Percentiles rank a stretch among this genome's conserved stretches.
Evolutionary conservation across 1,140 invertebrate genomes (phyloP).

Genomic region (Caenorhabditis latens): DNA sequence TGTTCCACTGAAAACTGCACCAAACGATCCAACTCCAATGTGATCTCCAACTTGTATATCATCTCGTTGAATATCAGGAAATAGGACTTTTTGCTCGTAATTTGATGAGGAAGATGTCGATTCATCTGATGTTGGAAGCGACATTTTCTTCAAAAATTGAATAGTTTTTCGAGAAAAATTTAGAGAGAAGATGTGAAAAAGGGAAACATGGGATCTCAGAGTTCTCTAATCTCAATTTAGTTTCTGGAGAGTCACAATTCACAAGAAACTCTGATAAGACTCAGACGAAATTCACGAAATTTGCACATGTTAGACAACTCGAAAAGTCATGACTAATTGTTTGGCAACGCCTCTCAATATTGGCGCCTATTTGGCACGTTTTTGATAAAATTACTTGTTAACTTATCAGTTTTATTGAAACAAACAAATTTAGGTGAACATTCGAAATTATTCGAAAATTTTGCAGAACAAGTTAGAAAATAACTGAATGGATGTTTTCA

Average conservation of each 20-base stretch:
- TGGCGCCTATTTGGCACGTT: slow-evolving; percentile 2
- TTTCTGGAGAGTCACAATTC: too few relatives aligned
- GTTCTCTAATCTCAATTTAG: too few relatives aligned
- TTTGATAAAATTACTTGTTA: background rate
- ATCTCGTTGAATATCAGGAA: slow-evolving; percentile 70
- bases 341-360: background rate
- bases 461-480: too few relatives aligned
- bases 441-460: background rate
- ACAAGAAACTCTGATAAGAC: too few relatives aligned
- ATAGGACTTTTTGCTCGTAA: slow-evolving; percentile 33
- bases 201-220: too few relatives aligned
- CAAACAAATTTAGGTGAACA: background rate
- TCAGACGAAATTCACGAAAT: too few relatives aligned
- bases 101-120: slow-evolving; percentile 45
- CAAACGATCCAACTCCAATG: slow-evolving; percentile 70
- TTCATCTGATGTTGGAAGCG: slow-evolving; percentile 24
- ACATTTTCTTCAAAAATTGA: slow-evolving; percentile 29
- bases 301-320: background rate
- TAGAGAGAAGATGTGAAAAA: too few relatives aligned
- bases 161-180: background rate
- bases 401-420: background rate
- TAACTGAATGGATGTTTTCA: too few relatives aligned
- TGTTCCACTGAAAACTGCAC: slow-evolving; percentile 68
- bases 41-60: slow-evolving; percentile 70
- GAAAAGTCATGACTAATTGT: background rate